Evolutionary conservation across 1,140 invertebrate species (phyloP), one percentile per base, ranked within the genome.

Genomic region (Chelonus insularis): DNA sequence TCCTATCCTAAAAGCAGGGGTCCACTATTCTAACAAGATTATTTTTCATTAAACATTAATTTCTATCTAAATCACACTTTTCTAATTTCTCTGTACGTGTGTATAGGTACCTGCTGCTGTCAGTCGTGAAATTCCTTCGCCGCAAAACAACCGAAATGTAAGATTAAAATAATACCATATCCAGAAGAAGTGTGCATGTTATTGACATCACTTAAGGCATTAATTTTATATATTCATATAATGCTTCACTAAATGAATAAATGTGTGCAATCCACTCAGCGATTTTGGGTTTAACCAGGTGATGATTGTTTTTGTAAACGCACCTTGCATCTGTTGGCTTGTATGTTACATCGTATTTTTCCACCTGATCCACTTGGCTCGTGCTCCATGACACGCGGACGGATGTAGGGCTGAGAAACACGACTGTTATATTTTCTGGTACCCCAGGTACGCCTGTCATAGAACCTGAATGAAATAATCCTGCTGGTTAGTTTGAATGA

Each of bases 261-360:
- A 29, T 7, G 25, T 29, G 25, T 29, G 25, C 25, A 43, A 18
- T 43, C 16, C 41, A 18, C 18, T 8, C 41, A 14, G 41, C 14
- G 16, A 43, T 16, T 14, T 14, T 18, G 8, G 5, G 16, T 16
- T 5, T 43, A 43, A 14, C 5, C 14, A 39, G 4, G 8, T 6
- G 41, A 43, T 16, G 16, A 70, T 70, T 60, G 39, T 21, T 62
- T 64, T 60, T 18, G 16, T 43, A 43, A 64, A 78, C 78, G 75
- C 86, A 91, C 89, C 89, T 91, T 73, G 89, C 89, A 79, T 91
- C 89, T 16, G 89, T 90, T 29, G 89, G 89, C 72, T 90, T 91
- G 75, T 92, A 93, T 12, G 88, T 91, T 71, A 93, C 91, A 76
- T 93, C 90, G 82, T 92, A 93, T 76, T 92, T 93, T 64, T 93